Evolutionary conservation across 2,888 invertebrate genomes (phyloP), one percentile per base, ranked within the genome.

Genomic region (Cephus pygmeus): DNA sequence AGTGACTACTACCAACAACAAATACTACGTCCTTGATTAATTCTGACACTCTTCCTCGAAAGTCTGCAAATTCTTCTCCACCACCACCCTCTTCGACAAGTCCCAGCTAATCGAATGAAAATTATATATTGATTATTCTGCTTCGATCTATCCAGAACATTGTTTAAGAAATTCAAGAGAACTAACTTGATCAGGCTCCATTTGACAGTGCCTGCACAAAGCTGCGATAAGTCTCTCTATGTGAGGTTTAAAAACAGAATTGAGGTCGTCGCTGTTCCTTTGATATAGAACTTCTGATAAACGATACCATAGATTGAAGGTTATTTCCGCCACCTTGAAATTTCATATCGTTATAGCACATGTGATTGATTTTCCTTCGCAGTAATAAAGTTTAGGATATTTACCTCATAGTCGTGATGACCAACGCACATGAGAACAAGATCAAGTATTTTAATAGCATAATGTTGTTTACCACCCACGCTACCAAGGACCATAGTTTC

Each of bases 331-430:
- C 23, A 96, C 94, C 95, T 95, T 87, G 56, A 87, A 56, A 23
- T 56, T 56, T 6, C 9, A 56, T 23, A 56, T 56, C 23, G 23
- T 56, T 56, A 9, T 23, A 9, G 56, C 56, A 56, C 40, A 6
- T 15, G 6, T 2, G 40, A 40, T 15, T 40, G 40, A 40, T 40
- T 73, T 56, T 9, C 73, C n/a, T 36, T 68, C n/a, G 30, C 6
- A 15, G 40, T 73, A 71, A 74, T 76, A 76, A 36, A 75, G 36
- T 69, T n/a, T 34, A 71, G 30, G 11, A 34, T 74, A 12, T 95
- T 95, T 86, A 98, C 98, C 94, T 99, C 98, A 92, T 98, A 99
- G 91, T 99, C 98, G 92, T 98, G 98, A 93, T 99, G 98, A 0
- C 98, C 98, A 12, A 98, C 97, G 92, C 99, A 98, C 69, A 96